phyloP scores from a whole-genome alignment of 2,888 invertebrate species.

The Drosophila kanekoi region DNA sequence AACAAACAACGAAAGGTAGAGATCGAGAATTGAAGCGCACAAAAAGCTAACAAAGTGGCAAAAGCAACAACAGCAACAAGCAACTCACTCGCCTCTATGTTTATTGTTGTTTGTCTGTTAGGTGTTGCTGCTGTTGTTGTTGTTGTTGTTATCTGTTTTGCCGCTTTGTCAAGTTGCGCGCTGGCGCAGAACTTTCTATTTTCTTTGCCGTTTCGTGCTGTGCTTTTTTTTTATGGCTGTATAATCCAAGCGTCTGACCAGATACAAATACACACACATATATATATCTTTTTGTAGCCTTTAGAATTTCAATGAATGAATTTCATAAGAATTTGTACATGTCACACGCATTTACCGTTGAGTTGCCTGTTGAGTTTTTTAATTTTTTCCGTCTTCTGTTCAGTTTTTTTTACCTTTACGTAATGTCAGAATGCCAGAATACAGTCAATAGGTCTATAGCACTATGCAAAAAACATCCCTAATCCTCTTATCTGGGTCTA shows the following conservation, averaged over 20 bases:
- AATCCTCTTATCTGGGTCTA: conserved; percentile 58
- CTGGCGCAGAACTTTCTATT: conserved; percentile 82
- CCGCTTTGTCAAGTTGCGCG: conserved; percentile 36
- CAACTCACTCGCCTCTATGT: background rate
- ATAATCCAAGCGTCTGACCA: conserved; percentile 11
- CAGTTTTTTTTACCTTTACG: conserved; percentile 29
- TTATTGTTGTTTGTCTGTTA: conserved; percentile 26
- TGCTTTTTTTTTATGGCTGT: conserved; percentile 36
- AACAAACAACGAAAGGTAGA: conserved; percentile 42
- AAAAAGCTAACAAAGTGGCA: conserved; percentile 22
- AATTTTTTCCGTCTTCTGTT: background rate
- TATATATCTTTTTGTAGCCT: conserved; percentile 29
- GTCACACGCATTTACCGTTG: conserved; percentile 29
- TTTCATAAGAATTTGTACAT: conserved; percentile 37
- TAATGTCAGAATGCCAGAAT: conserved; percentile 33
- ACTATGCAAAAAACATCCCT: conserved; percentile 39
- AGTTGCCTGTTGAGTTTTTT: conserved; percentile 21
- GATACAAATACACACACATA: background rate
- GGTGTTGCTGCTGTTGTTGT: conserved; percentile 19
- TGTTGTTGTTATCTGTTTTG: conserved; percentile 31
- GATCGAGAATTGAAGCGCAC: conserved; percentile 22
- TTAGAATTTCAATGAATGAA: conserved; percentile 66
- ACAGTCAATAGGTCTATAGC: conserved; percentile 23
- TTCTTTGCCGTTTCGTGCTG: conserved; percentile 77
- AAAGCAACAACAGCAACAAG: conserved; percentile 11